These are phyloP conservation scores for Lampris megalopsis DNA, from an alignment of 2,113 vertebrate species.

Conservation along the genomic window DNA sequence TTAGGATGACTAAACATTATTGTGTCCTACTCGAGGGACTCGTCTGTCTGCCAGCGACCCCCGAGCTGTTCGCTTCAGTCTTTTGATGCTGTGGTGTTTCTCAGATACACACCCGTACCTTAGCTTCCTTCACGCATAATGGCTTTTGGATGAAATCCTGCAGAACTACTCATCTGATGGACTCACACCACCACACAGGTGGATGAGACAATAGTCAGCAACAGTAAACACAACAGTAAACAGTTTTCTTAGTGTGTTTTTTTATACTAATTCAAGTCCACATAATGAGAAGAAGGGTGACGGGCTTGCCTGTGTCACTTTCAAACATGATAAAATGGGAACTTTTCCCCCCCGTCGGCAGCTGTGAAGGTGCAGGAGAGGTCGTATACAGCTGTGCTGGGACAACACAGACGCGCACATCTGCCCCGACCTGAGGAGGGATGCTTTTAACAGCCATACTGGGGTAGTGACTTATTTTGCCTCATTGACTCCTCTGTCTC, in stretches of 20 bases:
- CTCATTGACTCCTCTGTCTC: too few relatives aligned
- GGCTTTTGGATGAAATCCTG: constrained; percentile 48
- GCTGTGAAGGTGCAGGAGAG: too few relatives aligned
- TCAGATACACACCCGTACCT: constrained; percentile 60
- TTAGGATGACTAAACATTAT: constrained; percentile 52
- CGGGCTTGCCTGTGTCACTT: too few relatives aligned
- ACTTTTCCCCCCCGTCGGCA: too few relatives aligned
- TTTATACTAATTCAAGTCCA: neutral
- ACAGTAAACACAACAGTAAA: constrained; percentile 2
- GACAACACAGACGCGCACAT: too few relatives aligned
- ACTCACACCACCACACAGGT: constrained; percentile 46
- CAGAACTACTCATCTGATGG: constrained; percentile 33
- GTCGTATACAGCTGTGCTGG: too few relatives aligned
- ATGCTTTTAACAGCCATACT: too few relatives aligned
- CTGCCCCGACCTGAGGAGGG: too few relatives aligned
- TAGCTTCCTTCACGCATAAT: constrained; percentile 53
- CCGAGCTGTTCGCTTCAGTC: constrained; percentile 29
- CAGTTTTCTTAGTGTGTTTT: constrained; percentile 3
- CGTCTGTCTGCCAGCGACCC: constrained; percentile 37
- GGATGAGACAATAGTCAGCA: constrained; percentile 30
- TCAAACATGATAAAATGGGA: too few relatives aligned
- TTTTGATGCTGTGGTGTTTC: constrained; percentile 19
- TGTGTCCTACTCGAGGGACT: constrained; percentile 36
- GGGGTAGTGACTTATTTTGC: too few relatives aligned
- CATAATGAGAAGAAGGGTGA: too few relatives aligned